These are phyloP conservation scores for Thaumetopoea pityocampa DNA, from an alignment of 1,140 invertebrate species.

Conservation along the genomic window DNA sequence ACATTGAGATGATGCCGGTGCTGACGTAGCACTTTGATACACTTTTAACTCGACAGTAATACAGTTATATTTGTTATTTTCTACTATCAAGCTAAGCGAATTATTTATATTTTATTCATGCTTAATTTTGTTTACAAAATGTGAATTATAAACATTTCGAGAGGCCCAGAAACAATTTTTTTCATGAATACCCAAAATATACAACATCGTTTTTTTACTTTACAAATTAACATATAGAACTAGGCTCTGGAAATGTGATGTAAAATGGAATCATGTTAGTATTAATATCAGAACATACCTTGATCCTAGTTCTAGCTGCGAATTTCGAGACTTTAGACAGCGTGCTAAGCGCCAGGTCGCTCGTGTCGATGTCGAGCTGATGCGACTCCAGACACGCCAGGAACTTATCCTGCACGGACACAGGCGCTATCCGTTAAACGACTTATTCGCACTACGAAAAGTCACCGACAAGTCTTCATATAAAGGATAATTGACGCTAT, in stretches of 20 bases:
- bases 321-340: conserved; percentile 92
- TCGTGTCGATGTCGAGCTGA: conserved; percentile 89
- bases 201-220: neutral
- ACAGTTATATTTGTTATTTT: conserved; percentile 28
- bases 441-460: too few species aligned
- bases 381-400: conserved; percentile 84
- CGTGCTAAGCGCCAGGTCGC: conserved; percentile 88
- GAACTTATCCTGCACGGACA: conserved; percentile 83
- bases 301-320: conserved; percentile 87
- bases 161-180: too few species aligned
- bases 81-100: conserved; percentile 43
- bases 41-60: conserved; percentile 18
- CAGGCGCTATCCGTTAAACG: neutral
- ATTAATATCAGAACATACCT: conserved; percentile 71
- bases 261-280: neutral
- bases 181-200: too few species aligned
- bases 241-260: neutral
- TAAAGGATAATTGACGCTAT: too few species aligned
- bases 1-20: conserved; percentile 27
- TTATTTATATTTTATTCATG: conserved; percentile 32
- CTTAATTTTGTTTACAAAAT: conserved; percentile 23
- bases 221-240: conserved; percentile 3
- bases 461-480: too few species aligned
- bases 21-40: conserved; percentile 2
- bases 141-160: too few species aligned